These are phyloP conservation scores for Rhinopomastus cyanomelas DNA, from an alignment of 2,113 vertebrate species.

Conservation along the genomic window DNA sequence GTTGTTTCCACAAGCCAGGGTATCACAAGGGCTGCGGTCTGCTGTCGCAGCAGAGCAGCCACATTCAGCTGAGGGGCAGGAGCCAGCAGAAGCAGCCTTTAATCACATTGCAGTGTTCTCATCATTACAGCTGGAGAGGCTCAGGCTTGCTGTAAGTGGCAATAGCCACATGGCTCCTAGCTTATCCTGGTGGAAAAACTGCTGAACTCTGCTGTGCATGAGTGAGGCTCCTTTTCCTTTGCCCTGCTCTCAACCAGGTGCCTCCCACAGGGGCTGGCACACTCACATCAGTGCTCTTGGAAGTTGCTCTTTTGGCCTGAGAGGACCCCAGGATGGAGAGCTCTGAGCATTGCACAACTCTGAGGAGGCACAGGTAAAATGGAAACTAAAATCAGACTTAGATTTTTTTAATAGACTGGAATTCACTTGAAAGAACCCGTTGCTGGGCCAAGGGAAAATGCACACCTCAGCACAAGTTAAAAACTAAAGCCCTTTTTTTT, in stretches of 20 bases:
- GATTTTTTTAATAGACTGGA: not conserved
- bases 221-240: not conserved
- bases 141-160: not conserved
- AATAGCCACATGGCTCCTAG: fast-evolving
- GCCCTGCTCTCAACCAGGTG: fast-evolving
- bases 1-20: not conserved
- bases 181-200: not conserved
- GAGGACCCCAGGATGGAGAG: not conserved
- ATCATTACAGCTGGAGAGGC: not conserved
- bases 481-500: not conserved
- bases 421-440: not conserved
- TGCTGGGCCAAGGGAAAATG: not conserved
- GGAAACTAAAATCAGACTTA: not conserved
- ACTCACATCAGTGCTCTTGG: not conserved
- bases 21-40: not conserved
- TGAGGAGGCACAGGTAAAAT: not conserved
- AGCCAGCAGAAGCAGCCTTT: not conserved
- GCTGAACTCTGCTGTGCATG: fast-evolving
- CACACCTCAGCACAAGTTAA: not conserved
- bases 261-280: not conserved
- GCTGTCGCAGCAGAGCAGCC: not conserved
- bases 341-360: not conserved
- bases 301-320: not conserved
- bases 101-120: not conserved
- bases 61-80: not conserved